phyloP scores from a whole-genome alignment of 2,113 vertebrate species.

The Centropus bengalensis region DNA sequence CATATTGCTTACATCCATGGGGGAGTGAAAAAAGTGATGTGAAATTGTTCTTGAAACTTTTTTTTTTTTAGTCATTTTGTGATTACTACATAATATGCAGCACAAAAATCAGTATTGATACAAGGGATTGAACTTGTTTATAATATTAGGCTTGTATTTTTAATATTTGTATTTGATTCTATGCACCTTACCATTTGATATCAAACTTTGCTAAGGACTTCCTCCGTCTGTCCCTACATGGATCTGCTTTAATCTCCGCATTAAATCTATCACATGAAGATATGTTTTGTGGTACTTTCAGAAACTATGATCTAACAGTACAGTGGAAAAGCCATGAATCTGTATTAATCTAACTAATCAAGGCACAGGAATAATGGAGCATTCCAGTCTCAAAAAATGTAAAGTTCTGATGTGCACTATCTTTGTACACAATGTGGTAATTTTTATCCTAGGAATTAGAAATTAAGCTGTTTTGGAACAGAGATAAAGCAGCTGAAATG shows the following conservation, averaged over 20 bases:
- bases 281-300: neutral
- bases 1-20: neutral
- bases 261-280: neutral
- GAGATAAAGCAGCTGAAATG: slow-evolving; percentile 10
- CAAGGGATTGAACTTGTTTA: neutral
- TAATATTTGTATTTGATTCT: neutral
- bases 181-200: neutral
- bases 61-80: neutral
- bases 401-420: neutral
- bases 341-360: slow-evolving; percentile 17
- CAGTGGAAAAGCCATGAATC: neutral
- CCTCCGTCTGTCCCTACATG: neutral
- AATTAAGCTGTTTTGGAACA: slow-evolving; percentile 10
- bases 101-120: neutral
- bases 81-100: neutral
- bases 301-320: neutral
- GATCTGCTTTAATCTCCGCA: neutral
- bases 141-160: neutral
- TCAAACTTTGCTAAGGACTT: neutral
- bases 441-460: slow-evolving; percentile 17
- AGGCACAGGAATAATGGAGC: neutral
- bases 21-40: neutral
- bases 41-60: neutral
- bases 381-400: slow-evolving; percentile 30
- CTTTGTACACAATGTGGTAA: neutral